Conservation (phyloP, 2,113 vertebrate genomes). For the Mus pahari region DNA sequence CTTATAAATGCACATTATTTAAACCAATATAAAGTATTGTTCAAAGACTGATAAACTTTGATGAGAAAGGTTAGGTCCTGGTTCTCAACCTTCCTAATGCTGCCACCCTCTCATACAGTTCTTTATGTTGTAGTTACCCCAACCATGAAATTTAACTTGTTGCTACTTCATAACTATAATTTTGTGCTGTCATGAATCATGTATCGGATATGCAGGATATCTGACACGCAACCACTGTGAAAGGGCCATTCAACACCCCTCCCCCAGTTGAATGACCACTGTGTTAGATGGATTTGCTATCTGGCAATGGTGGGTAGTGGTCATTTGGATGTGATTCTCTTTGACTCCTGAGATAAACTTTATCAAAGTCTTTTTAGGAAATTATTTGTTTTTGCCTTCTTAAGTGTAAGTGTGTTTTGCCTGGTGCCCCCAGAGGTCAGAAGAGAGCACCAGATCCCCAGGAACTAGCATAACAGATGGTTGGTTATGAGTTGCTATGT, state of each 20-base stretch:
- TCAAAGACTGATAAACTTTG: slow-evolving; percentile 35
- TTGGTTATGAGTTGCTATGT: background rate
- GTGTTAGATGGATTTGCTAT: background rate
- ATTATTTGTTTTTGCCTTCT: background rate
- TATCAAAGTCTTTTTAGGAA: slow-evolving; percentile 8
- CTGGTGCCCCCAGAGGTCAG: background rate
- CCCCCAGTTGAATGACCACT: background rate
- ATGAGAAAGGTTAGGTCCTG: background rate
- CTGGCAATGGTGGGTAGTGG: background rate
- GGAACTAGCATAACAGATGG: background rate
- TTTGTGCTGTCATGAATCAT: background rate
- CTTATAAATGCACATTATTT: slow-evolving; percentile 16
- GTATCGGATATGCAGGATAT: background rate
- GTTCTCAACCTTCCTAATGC: background rate
- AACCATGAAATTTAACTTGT: background rate
- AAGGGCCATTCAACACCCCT: background rate
- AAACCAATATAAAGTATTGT: background rate
- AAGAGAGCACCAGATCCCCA: background rate
- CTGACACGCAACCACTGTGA: background rate
- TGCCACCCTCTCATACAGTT: background rate
- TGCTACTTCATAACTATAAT: background rate
- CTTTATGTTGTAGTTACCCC: background rate
- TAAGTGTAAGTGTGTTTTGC: background rate
- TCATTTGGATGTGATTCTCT: background rate
- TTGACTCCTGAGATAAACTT: background rate